Conservation (phyloP, 1,140 invertebrate genomes). For the Odontomachus brunneus region DNA sequence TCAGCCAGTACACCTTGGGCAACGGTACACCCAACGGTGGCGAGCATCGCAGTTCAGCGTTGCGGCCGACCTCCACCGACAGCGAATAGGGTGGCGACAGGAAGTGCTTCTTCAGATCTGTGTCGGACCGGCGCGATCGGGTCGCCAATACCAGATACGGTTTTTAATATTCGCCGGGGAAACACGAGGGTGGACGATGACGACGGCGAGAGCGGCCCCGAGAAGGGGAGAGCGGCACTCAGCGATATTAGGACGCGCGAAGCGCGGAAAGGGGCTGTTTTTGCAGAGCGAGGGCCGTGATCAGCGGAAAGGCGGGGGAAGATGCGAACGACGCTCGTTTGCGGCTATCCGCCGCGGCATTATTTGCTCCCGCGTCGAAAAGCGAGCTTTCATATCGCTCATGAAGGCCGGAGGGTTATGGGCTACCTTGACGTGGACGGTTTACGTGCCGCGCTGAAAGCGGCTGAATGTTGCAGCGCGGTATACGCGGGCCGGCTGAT, state of each 20-base stretch:
- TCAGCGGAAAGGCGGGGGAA: slow-evolving; percentile 55
- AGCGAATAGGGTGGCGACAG: slow-evolving; percentile 92
- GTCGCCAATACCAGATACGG: neutral
- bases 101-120: slow-evolving; percentile 95
- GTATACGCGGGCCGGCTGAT: slow-evolving; percentile 28
- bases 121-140: neutral
- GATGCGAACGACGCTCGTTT: slow-evolving; percentile 55
- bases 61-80: slow-evolving; percentile 92
- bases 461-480: slow-evolving; percentile 9
- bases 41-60: slow-evolving; percentile 94
- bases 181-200: slow-evolving; percentile 67
- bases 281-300: slow-evolving; percentile 26
- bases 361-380: no score
- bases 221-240: slow-evolving; percentile 74
- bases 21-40: slow-evolving; percentile 94
- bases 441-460: slow-evolving; percentile 60
- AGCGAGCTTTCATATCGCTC: slow-evolving; percentile 73
- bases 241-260: slow-evolving; percentile 79
- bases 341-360: slow-evolving; percentile 60
- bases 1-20: slow-evolving; percentile 93
- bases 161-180: slow-evolving; percentile 75
- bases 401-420: slow-evolving; percentile 63
- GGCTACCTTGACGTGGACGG: neutral
- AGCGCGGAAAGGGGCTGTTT: slow-evolving; percentile 79
- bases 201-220: neutral